These are phyloP conservation scores for Pollenia amentaria DNA, from an alignment of 2,888 invertebrate species.

Conservation along the genomic window DNA sequence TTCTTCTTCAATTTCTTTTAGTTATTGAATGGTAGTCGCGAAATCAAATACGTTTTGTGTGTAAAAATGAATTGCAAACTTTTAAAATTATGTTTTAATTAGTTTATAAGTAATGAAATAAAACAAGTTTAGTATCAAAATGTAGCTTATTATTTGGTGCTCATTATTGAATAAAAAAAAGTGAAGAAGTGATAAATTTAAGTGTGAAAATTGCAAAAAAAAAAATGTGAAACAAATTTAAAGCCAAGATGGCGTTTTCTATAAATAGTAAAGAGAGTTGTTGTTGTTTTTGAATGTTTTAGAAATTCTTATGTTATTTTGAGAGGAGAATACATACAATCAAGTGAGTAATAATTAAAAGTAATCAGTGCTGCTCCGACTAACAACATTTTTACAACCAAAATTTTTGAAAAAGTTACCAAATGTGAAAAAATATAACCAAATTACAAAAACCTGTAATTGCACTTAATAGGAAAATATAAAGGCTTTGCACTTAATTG, in stretches of 20 bases:
- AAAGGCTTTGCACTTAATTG: too few species aligned
- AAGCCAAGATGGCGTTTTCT: not conserved
- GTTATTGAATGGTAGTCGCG: not conserved
- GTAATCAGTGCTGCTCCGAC: too few species aligned
- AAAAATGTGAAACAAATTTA: too few species aligned
- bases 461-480: too few species aligned
- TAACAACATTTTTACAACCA: too few species aligned
- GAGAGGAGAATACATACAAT: too few species aligned
- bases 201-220: not conserved
- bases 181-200: not conserved
- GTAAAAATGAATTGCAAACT: too few species aligned
- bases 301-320: too few species aligned
- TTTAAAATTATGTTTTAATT: slow-evolving; percentile 1
- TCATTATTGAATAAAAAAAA: not conserved
- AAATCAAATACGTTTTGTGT: not conserved
- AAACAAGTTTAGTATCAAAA: slow-evolving; percentile 1
- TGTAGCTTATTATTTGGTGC: not conserved
- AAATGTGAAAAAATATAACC: too few species aligned
- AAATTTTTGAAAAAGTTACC: too few species aligned
- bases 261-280: not conserved
- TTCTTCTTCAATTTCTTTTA: not conserved
- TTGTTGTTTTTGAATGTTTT: not conserved
- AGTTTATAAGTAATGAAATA: not conserved
- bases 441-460: too few species aligned
- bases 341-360: too few species aligned